Conservation (phyloP, 2,888 invertebrate genomes). For the Caenorhabditis sinica region DNA sequence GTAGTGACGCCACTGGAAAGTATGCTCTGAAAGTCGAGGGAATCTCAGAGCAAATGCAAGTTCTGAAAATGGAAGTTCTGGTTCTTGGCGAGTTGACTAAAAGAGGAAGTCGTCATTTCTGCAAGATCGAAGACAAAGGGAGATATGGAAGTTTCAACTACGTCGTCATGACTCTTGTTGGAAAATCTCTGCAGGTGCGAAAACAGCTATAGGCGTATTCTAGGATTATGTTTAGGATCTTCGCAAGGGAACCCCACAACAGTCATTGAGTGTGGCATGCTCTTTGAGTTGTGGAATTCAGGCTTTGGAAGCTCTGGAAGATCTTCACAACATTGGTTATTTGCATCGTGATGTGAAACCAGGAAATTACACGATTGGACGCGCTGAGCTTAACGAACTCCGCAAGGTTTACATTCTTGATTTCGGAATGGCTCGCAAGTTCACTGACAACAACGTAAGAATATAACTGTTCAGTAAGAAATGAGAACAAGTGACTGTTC, state of each 20-base stretch:
- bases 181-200: constrained; percentile 71
- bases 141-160: constrained; percentile 80
- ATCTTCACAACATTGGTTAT: constrained; percentile 81
- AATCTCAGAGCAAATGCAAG: constrained; percentile 78
- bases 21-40: constrained; percentile 81
- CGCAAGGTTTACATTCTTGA: constrained; percentile 76
- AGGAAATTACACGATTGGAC: constrained; percentile 76
- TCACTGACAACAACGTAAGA: constrained; percentile 71
- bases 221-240: constrained; percentile 52
- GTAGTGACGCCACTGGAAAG: constrained; percentile 74
- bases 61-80: constrained; percentile 82
- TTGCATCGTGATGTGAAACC: constrained; percentile 75
- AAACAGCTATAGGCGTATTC: background rate
- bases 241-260: constrained; percentile 67
- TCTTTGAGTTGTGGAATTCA: constrained; percentile 72
- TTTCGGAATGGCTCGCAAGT: constrained; percentile 77
- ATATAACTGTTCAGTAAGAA: background rate
- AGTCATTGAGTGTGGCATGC: constrained; percentile 69
- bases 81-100: constrained; percentile 80
- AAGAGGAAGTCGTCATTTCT: constrained; percentile 80
- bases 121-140: constrained; percentile 82
- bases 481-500: background rate
- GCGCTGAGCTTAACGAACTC: constrained; percentile 71
- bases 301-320: constrained; percentile 74
- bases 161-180: constrained; percentile 82